Conservation (phyloP, 2,113 vertebrate genomes). For the Camelus bactrianus region DNA sequence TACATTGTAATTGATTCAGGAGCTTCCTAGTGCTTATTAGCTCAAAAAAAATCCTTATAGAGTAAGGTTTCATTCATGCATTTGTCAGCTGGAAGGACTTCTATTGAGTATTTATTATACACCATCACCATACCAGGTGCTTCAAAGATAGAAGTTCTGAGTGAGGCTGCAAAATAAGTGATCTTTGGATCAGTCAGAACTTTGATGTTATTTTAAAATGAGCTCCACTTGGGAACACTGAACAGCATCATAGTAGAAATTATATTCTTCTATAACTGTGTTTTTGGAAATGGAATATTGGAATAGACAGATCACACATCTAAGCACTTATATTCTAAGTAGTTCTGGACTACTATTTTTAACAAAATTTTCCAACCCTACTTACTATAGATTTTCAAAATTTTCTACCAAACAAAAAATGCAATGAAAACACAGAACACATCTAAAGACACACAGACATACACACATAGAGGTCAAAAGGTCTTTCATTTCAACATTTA, state of each 20-base stretch:
- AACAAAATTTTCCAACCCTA: slow-evolving; percentile 36
- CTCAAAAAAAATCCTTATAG: not conserved
- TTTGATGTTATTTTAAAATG: not conserved
- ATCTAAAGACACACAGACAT: not conserved
- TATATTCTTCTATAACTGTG: not conserved
- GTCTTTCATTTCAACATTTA: slow-evolving; percentile 8
- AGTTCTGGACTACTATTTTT: not conserved
- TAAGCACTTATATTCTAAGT: slow-evolving; percentile 21
- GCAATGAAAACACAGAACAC: not conserved
- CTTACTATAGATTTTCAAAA: slow-evolving; percentile 29
- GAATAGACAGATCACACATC: not conserved
- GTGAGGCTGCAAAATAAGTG: slow-evolving; percentile 3
- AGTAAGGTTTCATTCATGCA: not conserved
- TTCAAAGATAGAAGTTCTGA: slow-evolving; percentile 19
- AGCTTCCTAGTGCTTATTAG: not conserved
- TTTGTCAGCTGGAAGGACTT: not conserved
- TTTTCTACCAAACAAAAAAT: slow-evolving; percentile 28
- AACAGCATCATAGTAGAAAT: not conserved
- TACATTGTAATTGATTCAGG: not conserved
- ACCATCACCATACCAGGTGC: not conserved
- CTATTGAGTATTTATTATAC: not conserved
- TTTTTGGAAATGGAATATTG: not conserved
- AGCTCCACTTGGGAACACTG: not conserved
- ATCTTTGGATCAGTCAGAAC: not conserved
- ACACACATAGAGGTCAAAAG: not conserved